Base-by-base conservation (phyloP, 2,113 vertebrate genomes). In the Calidris pygmaea region DNA sequence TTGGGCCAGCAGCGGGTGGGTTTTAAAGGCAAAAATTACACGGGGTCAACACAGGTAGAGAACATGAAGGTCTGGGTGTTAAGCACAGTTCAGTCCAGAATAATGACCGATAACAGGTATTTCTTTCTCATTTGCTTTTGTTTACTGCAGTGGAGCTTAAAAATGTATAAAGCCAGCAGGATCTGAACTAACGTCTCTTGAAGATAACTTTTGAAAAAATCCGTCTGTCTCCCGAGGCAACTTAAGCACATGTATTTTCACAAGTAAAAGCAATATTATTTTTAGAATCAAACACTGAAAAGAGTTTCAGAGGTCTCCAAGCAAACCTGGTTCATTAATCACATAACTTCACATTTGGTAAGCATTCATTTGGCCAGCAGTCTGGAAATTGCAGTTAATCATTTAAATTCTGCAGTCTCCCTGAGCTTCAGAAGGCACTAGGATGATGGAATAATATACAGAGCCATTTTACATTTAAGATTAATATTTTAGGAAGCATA, bases 1-100 rank as follows among this genome's bases (percentile, higher is more conserved):
- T 5, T 3, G 6, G n/a, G 10, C 62, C 27, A 10, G 80, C 37
- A 24, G 24, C 0, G 3, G 1, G 30, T 1, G 5, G 2, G 18
- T 32, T 47, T 35, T 45, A 22, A 7, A 39, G 48, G 56, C 14
- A 48, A 45, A 92, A 74, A 37, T 34, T 10, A 34, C 59, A 6
- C 7, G 22, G 32, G 14, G 5, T 12, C 45, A 58, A 3, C 15
- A 52, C 74, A 74, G n/a, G 35, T 2, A 39, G 5, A 29, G n/a
- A 48, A 72, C 17, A 2, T 0, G 15, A 67, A 66, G 48, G 22
- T 48, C 47, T 68, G 59, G 37, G 30, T 32, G 34, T 52, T 22
- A 34, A 37, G 23, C 4, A 19, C 47, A 41, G 78, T 24, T 52
- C 34, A 8, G 75, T 3, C 48, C 43, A 39, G 52, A 56, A 22